Percentiles rank a stretch among this genome's conserved stretches.
These are phyloP conservation scores for Shargacucullia verbasci DNA, from an alignment of 2,888 invertebrate species.

Conservation along the genomic window DNA sequence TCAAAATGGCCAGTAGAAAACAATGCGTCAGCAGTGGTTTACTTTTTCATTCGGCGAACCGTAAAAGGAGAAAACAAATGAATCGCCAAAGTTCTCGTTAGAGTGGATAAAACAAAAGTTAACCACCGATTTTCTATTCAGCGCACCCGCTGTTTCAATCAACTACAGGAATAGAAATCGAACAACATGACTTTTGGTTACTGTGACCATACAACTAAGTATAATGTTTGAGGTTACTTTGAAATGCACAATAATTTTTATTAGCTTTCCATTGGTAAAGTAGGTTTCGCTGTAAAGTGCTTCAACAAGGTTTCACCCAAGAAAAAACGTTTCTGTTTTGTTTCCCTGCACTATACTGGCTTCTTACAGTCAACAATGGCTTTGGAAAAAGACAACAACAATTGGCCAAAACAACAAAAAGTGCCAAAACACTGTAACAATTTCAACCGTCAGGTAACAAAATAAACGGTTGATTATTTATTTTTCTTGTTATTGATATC, in stretches of 20 bases:
- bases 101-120: slow-evolving; percentile 66
- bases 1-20: slow-evolving; percentile 45
- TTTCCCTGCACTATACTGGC: not conserved
- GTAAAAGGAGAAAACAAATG: slow-evolving; percentile 67
- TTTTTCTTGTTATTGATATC: slow-evolving; percentile 64
- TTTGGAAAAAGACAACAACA: slow-evolving; percentile 22
- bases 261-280: too few species aligned
- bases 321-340: too few species aligned
- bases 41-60: slow-evolving; percentile 59
- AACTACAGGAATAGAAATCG: slow-evolving; percentile 67
- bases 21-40: slow-evolving; percentile 57
- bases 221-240: slow-evolving; percentile 13
- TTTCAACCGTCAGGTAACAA: slow-evolving; percentile 51
- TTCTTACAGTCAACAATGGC: slow-evolving; percentile 37
- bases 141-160: slow-evolving; percentile 76
- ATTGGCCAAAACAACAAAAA: slow-evolving; percentile 24
- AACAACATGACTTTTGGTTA: slow-evolving; percentile 56
- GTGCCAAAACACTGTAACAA: slow-evolving; percentile 26
- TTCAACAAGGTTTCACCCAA: too few species aligned
- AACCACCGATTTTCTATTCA: slow-evolving; percentile 76
- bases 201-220: slow-evolving; percentile 22
- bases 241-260: too few species aligned
- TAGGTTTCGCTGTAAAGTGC: too few species aligned
- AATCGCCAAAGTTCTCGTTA: slow-evolving; percentile 68
- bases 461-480: slow-evolving; percentile 60